Evolutionary conservation across 2,888 invertebrate genomes (phyloP).

Genomic region (Suillia variegata): DNA sequence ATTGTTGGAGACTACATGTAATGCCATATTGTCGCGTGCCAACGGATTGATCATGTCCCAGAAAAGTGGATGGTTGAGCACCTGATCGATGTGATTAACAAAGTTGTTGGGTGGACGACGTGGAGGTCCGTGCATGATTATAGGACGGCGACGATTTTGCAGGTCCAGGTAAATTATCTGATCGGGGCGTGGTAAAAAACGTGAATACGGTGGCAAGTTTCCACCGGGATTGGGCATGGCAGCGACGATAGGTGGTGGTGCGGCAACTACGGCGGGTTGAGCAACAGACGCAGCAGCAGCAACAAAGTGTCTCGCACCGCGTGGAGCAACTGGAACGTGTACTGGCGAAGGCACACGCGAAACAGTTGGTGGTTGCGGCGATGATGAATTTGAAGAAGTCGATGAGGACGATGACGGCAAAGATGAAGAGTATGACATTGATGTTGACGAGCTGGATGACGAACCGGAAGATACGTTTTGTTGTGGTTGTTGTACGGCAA

Average conservation of each 20-base stretch:
- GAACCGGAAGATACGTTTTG: background rate
- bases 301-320: background rate
- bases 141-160: conserved; percentile 32
- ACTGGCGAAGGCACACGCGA: conserved; percentile 8
- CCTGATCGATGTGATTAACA: conserved; percentile 40
- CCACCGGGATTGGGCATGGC: background rate
- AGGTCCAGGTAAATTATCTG: conserved; percentile 47
- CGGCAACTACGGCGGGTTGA: too few species aligned
- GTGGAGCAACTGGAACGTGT: background rate
- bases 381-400: conserved; percentile 27
- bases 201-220: conserved; percentile 38
- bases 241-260: conserved; percentile 6
- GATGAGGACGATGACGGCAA: conserved; percentile 25
- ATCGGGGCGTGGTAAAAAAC: conserved; percentile 46
- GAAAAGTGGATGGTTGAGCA: conserved; percentile 51
- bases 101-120: conserved; percentile 27
- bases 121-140: conserved; percentile 20
- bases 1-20: conserved; percentile 5
- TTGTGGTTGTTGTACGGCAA: background rate
- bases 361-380: conserved; percentile 24
- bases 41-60: conserved; percentile 56
- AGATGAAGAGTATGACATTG: conserved; percentile 22
- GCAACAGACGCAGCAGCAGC: background rate
- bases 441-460: background rate
- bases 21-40: conserved; percentile 25